Base-by-base conservation (phyloP, 1,140 invertebrate genomes). In the Drepana arcuata region DNA sequence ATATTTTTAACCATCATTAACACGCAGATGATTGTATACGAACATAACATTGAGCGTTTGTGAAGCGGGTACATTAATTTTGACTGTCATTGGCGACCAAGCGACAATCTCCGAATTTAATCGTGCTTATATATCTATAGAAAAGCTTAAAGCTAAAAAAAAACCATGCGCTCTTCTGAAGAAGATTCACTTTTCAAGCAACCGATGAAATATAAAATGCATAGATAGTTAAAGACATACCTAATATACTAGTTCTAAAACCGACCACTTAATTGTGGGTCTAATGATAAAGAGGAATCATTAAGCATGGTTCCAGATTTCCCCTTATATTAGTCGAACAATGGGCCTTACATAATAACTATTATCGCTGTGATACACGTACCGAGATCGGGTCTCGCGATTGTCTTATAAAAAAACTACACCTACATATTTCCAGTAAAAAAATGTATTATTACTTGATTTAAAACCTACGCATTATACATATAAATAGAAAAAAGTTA, bases 361-460 rank as follows among this genome's bases (percentile, higher is more conserved):
- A 79, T 81, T 81, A 79, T 81, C 74, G 77, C 77, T 75, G 60
- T 77, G 72, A 79, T 77, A 81, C 77, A 77, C 72, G 68, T 61
- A 53, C n/a, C 63, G 69, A 80, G 70, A 53, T 47, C 56, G 29
- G 37, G 49, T 50, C 66, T 68, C 68, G 57, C n/a, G 39, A 42
- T 65, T 57, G 40, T 64, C 69, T 81, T 81, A 81, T 42, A 81
- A 79, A 81, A 77, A 79, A 71, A 77, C 77, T 81, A 81, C 59
- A 75, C 48, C 77, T 81, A 81, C 59, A 46, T n/a, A 3, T 63
- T 73, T 74, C 48, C 74, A 74, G 67, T 78, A 79, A 75, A 78
- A 79, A 82, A 79, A 64, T 78, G 78, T 52, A 74, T 72, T 52
- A 74, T 72, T 71, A 78, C 46, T 72, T 69, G 66, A 67, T 62